Evolutionary conservation across 2,888 invertebrate species (phyloP), one percentile per base, ranked within the genome.

Genomic region (Phyllotreta striolata): DNA sequence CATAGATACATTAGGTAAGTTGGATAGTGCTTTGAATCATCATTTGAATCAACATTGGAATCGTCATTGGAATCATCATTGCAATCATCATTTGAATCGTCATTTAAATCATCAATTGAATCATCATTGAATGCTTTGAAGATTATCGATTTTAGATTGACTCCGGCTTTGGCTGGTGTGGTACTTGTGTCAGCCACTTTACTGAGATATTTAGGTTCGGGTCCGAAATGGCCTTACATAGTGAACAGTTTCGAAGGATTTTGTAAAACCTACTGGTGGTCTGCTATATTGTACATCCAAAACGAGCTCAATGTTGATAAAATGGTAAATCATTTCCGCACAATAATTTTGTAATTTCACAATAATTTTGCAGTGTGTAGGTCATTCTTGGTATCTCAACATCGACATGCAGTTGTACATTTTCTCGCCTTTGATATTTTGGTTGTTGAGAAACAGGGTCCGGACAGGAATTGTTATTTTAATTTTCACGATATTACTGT

Each of bases 361-460:
- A n/a, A 38, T 58, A 40, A 38, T 43, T 58, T 74, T 74, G 55
- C 47, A 78, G 78, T 87, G 87, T 72, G 74, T 86, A 35, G 80
- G 80, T 24, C 86, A 86, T 70, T 82, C 85, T 0, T 87, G 87
- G 87, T 87, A 87, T 71, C 74, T 87, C 38, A 81, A 85, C 3
- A 84, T 86, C 6, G 87, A 87, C 69, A 86, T 85, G 76, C 87
- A 87, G 72, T 72, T 87, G 24, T 87, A 84, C 71, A 76, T 85
- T 69, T 64, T 86, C 7, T 73, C 78, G 3, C 77, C 87, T 3
- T 66, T 86, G 1, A 77, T 87, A 60, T 77, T 87, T 44, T 82
- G 83, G 61, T 82, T 85, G 0, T 70, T 86, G 24, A 82, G 81
- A 66, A 80, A 76, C 68, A 80, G 77, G 70, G 80, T 80, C 0